Evolutionary conservation across 2,888 invertebrate species (phyloP).

Genomic region (Drosophila melanosoma): DNA sequence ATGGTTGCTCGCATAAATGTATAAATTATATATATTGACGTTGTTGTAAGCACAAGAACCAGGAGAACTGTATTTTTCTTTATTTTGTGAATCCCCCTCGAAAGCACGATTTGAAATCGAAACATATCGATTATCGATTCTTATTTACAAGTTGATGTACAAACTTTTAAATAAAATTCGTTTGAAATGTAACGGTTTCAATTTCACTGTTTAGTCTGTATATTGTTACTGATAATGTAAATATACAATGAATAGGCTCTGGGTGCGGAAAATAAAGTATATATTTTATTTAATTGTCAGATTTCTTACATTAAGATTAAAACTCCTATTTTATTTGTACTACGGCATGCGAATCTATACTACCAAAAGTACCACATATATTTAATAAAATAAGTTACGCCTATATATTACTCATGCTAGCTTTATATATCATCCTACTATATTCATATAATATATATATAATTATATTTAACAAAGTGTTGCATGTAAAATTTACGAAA

Average conservation of each 20-base stretch:
- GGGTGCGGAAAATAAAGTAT: slow-evolving; percentile 14
- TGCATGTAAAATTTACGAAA: slow-evolving; percentile 67
- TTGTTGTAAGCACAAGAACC: slow-evolving; percentile 42
- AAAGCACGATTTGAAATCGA: slow-evolving; percentile 17
- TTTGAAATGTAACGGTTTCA: slow-evolving; percentile 14
- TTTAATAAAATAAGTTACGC: slow-evolving; percentile 27
- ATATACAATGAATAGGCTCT: slow-evolving; percentile 17
- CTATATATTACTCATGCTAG: slow-evolving; percentile 54
- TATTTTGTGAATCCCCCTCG: slow-evolving; percentile 10
- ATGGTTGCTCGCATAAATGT: slow-evolving; percentile 51
- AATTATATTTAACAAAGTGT: slow-evolving; percentile 24
- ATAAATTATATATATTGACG: slow-evolving; percentile 56
- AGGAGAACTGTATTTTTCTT: slow-evolving; percentile 18
- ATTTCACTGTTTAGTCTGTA: slow-evolving; percentile 1
- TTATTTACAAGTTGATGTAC: background rate
- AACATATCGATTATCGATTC: background rate
- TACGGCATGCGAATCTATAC: slow-evolving; percentile 42
- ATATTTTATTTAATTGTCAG: slow-evolving; percentile 21
- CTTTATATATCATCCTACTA: slow-evolving; percentile 55
- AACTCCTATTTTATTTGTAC: slow-evolving; percentile 30
- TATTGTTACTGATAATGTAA: slow-evolving; percentile 15
- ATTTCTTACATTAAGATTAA: slow-evolving; percentile 1
- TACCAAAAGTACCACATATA: slow-evolving; percentile 15
- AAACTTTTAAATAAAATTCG: slow-evolving; percentile 2
- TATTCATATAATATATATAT: slow-evolving; percentile 43